phyloP scores from a whole-genome alignment of 2,888 invertebrate species.

The Macrophya annulata region DNA sequence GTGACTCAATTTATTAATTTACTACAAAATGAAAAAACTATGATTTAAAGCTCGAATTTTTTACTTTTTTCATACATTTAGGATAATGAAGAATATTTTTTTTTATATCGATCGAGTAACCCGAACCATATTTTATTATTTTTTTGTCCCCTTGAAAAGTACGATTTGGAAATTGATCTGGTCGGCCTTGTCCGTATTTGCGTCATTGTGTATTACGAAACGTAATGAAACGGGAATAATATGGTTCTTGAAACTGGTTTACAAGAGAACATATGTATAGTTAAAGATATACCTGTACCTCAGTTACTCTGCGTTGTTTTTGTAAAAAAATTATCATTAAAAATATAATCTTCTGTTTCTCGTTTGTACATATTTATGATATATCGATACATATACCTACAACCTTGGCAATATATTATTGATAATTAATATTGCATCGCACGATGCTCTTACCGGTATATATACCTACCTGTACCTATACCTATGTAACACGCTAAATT shows the following conservation, averaged over 20 bases:
- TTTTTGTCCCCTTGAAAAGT: background rate
- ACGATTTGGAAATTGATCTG: conserved; percentile 21
- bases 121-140: background rate
- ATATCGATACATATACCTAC: background rate
- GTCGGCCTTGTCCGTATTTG: conserved; percentile 7
- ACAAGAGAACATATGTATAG: background rate
- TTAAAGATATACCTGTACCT: background rate
- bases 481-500: background rate
- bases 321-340: background rate
- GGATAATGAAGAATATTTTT: background rate
- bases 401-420: background rate
- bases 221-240: background rate
- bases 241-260: background rate
- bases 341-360: background rate
- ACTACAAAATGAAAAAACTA: too few relatives aligned
- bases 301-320: background rate
- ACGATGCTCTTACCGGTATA: background rate
- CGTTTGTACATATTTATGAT: background rate
- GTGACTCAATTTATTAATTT: too few relatives aligned
- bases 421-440: background rate
- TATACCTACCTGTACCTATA: too few relatives aligned
- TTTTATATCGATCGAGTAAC: background rate
- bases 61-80: too few relatives aligned
- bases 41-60: background rate
- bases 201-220: background rate